Evolutionary conservation across 2,888 invertebrate genomes (phyloP), one percentile per base, ranked within the genome.

Genomic region (Dorcus hopei): DNA sequence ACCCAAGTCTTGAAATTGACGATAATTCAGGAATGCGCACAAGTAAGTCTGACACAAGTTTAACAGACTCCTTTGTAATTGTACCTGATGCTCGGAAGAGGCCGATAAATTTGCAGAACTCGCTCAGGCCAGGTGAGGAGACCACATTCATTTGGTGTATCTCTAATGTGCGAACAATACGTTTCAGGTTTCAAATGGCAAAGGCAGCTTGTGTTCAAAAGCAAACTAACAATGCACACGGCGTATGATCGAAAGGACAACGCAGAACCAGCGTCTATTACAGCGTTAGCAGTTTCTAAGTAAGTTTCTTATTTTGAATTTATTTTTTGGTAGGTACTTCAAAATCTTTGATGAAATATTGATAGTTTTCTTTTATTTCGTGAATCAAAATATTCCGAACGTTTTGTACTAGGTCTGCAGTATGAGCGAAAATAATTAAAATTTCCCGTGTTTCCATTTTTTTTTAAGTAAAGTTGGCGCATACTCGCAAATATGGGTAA

Each of bases 181-280:
- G 26, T 71, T 70, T 45, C 65, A 85, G 89, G 92, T 52, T 91
- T 92, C 74, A 88, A 87, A 70, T 97, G 97, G 97, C 89, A 90
- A 76, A 86, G 95, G 58, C 95, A 96, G 73, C 81, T 97, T 65
- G 89, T 95, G 59, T 93, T 96, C 75, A 87, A 96, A 72, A 95
- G 95, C 74, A 96, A 97, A 81, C 81, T 98, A 68, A 97, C 97
- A 9, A 97, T 97, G 97, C 96, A 97, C 78, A 97, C 96, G 56
- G 95, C 96, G 58, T 96, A 92, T 79, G 96, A 97, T 80, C 85
- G 97, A 43, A 94, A 95, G 74, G 97, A 98, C 81, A 99, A 99
- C 82, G 89, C 93, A 1, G 93, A 95, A 77, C 98, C 98, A 59
- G 97, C 98, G 38, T 93, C 97, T 62, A 93, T 99, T 64, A 97